Percentiles rank a stretch among this genome's conserved stretches.
Conservation (phyloP, 2,888 invertebrate species). For the Atherix ibis region DNA sequence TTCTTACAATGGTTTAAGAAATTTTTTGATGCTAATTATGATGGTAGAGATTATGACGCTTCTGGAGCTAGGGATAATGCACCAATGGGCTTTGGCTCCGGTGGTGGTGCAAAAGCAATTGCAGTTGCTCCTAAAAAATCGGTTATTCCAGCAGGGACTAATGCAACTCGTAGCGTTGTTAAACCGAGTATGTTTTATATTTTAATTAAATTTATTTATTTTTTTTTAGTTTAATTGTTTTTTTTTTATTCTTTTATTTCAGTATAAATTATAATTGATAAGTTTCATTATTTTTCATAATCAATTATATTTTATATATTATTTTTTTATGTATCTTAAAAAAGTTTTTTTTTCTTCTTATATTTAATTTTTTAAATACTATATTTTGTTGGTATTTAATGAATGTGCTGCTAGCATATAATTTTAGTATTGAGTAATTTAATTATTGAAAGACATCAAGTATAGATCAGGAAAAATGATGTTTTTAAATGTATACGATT, state of each 20-base stretch:
- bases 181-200: constrained; percentile 15
- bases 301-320: neutral
- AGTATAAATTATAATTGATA: constrained; percentile 4
- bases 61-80: constrained; percentile 72
- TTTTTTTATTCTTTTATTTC: constrained; percentile 1
- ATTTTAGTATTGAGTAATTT: no score
- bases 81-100: constrained; percentile 56
- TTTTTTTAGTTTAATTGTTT: no score
- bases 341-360: no score
- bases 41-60: constrained; percentile 87
- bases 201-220: no score
- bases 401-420: no score
- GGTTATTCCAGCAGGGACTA: constrained; percentile 19
- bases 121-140: constrained; percentile 10
- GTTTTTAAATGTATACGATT: no score
- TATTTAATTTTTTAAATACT: no score
- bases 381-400: no score
- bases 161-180: constrained; percentile 17
- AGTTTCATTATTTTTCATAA: neutral
- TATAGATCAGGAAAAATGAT: no score
- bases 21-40: constrained; percentile 98
- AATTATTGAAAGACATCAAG: no score
- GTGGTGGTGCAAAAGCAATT: constrained; percentile 1
- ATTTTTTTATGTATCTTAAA: neutral
- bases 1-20: constrained; percentile 99